Evolutionary conservation across 2,888 invertebrate genomes (phyloP), one percentile per base, ranked within the genome.

Genomic region (Tenthredo amoena): DNA sequence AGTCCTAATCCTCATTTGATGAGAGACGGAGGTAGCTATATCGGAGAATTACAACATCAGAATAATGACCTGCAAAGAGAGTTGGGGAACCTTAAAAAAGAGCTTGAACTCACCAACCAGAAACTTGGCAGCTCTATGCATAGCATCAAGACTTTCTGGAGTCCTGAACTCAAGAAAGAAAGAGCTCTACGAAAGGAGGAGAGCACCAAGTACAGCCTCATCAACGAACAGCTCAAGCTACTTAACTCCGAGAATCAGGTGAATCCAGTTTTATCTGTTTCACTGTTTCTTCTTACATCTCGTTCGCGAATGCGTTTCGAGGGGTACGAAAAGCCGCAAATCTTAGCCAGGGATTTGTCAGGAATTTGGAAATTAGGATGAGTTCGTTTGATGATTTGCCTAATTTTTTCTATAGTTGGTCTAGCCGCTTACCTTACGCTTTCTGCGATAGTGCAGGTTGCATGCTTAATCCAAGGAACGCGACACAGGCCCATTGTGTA

Each of bases 141-240:
- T 95, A 99, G 99, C 94, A 99, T 99, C 94, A 99, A 99, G 95
- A 99, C 99, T 85, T 99, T 99, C 95, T 99, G 99, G 99, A 99
- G 99, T 93, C 99, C 99, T 31, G 99, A 99, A 95, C 95, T 99
- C 94, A 99, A 99, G 95, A 99, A 99, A 94, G 99, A 99, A 94
- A 95, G 99, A 88, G 98, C 99, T 83, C 94, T 99, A 90, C 95
- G 99, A 89, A 99, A 99, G 93, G 99, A 99, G 94, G 99, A 99
- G 94, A 98, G 98, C 93, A 98, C 98, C 92, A 99, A 99, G 94
- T 99, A 98, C 95, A 97, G 98, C 94, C 96, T 99, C 93, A 97
- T 99, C 94, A 98, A 98, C 93, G 99, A 99, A 95, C 99, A 99
- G 94, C 96, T 99, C 89, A 99, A 98, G 94, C 95, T 99, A 93